phyloP scores from a whole-genome alignment of 2,113 vertebrate species.

The Anser cygnoides region DNA sequence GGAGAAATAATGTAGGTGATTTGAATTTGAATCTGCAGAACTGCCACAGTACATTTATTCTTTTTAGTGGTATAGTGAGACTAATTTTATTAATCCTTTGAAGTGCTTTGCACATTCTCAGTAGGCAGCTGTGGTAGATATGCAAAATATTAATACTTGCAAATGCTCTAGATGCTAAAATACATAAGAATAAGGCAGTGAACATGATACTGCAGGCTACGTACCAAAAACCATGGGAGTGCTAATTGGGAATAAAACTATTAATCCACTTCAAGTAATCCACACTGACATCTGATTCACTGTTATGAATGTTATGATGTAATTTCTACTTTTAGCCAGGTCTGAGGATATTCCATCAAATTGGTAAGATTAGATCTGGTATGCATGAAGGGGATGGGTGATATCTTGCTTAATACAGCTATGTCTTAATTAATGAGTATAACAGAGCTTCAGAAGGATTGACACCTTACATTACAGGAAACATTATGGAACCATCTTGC shows the following conservation, averaged over 20 bases:
- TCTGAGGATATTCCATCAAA: not conserved
- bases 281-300: not conserved
- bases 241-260: not conserved
- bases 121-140: not conserved
- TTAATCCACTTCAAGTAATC: not conserved
- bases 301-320: not conserved
- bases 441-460: not conserved
- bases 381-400: not conserved
- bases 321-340: not conserved
- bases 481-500: not conserved
- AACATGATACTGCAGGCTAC: not conserved
- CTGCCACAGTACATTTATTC: not conserved
- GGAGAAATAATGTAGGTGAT: not conserved
- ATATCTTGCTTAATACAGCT: not conserved
- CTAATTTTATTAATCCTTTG: slow-evolving; percentile 19
- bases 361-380: not conserved
- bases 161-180: not conserved
- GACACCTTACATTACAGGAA: not conserved
- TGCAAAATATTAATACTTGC: not conserved
- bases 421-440: not conserved
- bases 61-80: not conserved
- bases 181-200: not conserved
- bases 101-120: not conserved
- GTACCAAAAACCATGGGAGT: not conserved
- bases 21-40: not conserved